Evolutionary conservation across 2,797 vertebrate genomes (phyloP).

Genomic region (Lepidocolaptes lacrymiger): DNA sequence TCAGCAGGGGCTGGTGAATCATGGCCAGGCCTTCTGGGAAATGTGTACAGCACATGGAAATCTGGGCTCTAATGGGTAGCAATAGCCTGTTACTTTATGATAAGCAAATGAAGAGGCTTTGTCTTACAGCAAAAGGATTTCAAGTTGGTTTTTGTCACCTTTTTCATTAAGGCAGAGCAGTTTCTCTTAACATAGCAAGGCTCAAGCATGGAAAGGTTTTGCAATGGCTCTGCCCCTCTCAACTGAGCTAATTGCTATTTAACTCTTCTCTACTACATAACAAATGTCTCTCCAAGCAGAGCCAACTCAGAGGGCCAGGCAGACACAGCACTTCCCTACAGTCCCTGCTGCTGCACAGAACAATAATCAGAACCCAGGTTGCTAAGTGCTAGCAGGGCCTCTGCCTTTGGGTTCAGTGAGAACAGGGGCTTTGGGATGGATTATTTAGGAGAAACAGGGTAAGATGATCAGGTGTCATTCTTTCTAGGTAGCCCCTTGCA

Average conservation of each 20-base stretch:
- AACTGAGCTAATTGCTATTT: background rate
- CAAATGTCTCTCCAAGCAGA: background rate
- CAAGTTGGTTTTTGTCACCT: background rate
- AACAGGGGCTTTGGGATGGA: background rate
- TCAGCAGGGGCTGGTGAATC: background rate
- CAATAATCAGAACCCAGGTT: background rate
- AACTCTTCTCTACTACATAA: background rate
- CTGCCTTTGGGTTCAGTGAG: background rate
- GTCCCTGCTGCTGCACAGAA: background rate
- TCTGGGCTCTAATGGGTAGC: background rate
- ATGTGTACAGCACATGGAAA: background rate
- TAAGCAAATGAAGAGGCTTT: slow-evolving; percentile 14
- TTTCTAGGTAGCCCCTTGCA: background rate
- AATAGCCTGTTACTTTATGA: background rate
- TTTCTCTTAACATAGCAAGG: background rate
- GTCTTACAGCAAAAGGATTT: background rate
- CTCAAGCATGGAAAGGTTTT: background rate
- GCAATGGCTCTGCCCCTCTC: background rate
- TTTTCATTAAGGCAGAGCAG: background rate
- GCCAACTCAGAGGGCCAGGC: background rate
- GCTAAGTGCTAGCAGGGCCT: background rate
- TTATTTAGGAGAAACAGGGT: background rate
- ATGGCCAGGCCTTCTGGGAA: background rate
- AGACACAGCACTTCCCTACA: background rate
- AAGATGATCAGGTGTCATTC: background rate